Conservation (phyloP, 30 jellyfish, hydroid and myxozoan genomes). For the Aurelia aurita complex sp. Pacific region DNA sequence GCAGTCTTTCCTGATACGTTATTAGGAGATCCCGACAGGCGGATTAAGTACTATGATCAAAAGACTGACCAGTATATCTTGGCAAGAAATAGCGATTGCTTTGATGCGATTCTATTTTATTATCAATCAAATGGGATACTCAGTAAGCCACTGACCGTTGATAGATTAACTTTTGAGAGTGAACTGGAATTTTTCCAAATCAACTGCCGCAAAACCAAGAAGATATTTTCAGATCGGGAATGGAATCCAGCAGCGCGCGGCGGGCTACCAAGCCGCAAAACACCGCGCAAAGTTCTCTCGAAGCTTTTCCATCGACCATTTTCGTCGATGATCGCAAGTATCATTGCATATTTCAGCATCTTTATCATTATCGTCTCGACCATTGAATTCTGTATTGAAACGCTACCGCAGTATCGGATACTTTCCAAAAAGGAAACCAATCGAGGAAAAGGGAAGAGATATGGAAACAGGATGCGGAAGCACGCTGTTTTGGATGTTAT, state of each 20-base stretch:
- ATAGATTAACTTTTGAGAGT: conserved; percentile 45
- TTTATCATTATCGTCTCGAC: conserved; percentile 12
- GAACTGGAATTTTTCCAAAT: conserved; percentile 72
- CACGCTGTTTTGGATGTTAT: conserved; percentile 3
- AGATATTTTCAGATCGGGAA: conserved; percentile 18
- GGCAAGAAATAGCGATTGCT: conserved; percentile 48
- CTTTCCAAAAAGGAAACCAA: not conserved
- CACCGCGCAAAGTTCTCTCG: conserved; percentile 37
- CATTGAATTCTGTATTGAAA: conserved; percentile 59
- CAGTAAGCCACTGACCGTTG: conserved; percentile 61
- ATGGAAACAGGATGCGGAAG: not conserved
- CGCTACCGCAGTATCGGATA: conserved; percentile 29
- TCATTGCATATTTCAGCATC: conserved; percentile 21
- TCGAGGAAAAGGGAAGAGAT: no score
- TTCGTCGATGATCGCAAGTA: conserved; percentile 16
- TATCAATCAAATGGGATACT: conserved; percentile 86
- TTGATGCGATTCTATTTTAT: conserved; percentile 79
- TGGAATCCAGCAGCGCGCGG: conserved; percentile 17
- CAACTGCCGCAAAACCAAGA: not conserved
- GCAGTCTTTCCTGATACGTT: conserved; percentile 72
- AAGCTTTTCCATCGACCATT: conserved; percentile 35
- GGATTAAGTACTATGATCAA: conserved; percentile 45
- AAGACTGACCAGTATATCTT: conserved; percentile 34
- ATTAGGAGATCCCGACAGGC: conserved; percentile 69
- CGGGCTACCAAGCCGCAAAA: not conserved